phyloP scores from a whole-genome alignment of 53 echinoderm and acorn worm genomes.

The Zoroaster sp. region DNA sequence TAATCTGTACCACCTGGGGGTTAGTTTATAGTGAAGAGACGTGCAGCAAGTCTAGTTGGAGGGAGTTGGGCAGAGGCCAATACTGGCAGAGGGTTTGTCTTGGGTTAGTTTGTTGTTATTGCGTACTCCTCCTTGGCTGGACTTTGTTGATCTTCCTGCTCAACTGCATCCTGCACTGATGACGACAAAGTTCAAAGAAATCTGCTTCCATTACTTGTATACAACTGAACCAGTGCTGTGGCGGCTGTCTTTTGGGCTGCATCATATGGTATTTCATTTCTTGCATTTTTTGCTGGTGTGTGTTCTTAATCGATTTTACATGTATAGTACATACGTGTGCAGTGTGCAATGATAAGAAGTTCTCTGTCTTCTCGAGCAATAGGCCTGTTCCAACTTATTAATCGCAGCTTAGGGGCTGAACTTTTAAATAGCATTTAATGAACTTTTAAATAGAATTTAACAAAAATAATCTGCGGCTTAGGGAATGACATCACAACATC shows the following conservation, averaged over 20 bases:
- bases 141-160: slow-evolving; percentile 13
- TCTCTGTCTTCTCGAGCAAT: too few species aligned
- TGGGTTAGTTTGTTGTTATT: slow-evolving; percentile 13
- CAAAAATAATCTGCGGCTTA: too few species aligned
- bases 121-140: neutral
- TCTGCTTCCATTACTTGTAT: neutral
- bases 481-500: neutral
- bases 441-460: too few species aligned
- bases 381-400: too few species aligned
- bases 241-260: neutral
- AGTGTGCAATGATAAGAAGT: neutral
- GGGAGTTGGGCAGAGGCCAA: slow-evolving; percentile 10
- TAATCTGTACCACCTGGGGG: neutral
- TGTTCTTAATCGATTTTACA: neutral
- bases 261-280: neutral
- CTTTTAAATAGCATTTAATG: too few species aligned
- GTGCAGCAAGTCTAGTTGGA: slow-evolving; percentile 1
- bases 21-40: neutral
- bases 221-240: neutral
- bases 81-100: neutral
- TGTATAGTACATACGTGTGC: neutral
- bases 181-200: neutral
- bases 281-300: neutral
- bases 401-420: too few species aligned
- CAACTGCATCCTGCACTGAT: neutral